Evolutionary conservation across 1,140 invertebrate species (phyloP), one percentile per base, ranked within the genome.

Genomic region (Aphis craccivora): DNA sequence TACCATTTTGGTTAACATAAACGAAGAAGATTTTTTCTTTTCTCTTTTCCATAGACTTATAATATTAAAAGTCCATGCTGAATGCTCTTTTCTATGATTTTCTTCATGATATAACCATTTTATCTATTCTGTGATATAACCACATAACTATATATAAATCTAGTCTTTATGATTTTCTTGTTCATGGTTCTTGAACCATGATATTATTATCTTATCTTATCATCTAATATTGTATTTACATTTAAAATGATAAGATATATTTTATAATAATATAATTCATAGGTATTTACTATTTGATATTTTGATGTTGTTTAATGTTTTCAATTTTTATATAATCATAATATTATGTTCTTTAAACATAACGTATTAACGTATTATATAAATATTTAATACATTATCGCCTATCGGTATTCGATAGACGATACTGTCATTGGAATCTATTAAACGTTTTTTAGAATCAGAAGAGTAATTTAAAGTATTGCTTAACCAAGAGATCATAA

Each of bases 201-300:
- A 81, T 81, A 35, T n/a, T 20, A 76, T 76, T 3, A 76, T 37
- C 35, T 84, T 40, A 30, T 51, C 37, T 88, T 88, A 88, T 88
- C 86, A 6, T 7, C n/a, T 51, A n/a, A 20, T 18, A 76, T 48
- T 48, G 18, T 51, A 51, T n/a, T 35, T 51, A 48, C 45, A 88
- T 51, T 88, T 88, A 20, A 35, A n/a, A n/a, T 88, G 86, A 88
- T 88, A 88, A 88, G 45, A 45, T 45, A 14, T 83, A 22, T 43
- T 25, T 30, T 30, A 45, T 86, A 84, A 43, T 43, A 40, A n/a
- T 14, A 18, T n/a, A 30, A n/a, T n/a, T 67, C 14, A 67, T n/a
- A 45, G 37, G 9, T 45, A 51, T 51, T 48, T 48, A 48, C 18
- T 48, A 48, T 48, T 51, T 45, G 11, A 45, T 45, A 45, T 45